Evolutionary conservation across 2,888 invertebrate species (phyloP), one percentile per base, ranked within the genome.

Genomic region (Andrena fulva): DNA sequence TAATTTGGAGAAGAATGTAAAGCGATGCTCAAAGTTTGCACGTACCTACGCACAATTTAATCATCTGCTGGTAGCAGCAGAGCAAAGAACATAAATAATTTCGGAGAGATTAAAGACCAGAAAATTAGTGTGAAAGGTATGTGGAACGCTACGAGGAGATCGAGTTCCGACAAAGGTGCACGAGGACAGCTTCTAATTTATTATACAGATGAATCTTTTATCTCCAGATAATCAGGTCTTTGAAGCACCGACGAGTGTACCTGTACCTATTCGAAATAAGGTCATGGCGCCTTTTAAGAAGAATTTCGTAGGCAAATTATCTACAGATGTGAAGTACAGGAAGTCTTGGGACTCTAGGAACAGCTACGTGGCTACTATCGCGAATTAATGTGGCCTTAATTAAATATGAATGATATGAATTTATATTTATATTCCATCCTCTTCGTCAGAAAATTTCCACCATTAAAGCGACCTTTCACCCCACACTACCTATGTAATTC

Each of bases 191-290:
- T 50, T 80, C 29, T 64, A 81, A 82, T 72, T 76, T 72, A 77
- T 72, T 27, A n/a, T 29, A 63, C 27, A 66, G 66, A 33, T 56
- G 68, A 31, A 33, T 69, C 56, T 20, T 71, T 82, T 81, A 77
- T 81, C 77, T 68, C 54, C 27, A 71, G 64, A 80, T 75, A 71
- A 82, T 71, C 77, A 52, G 27, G 50, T 35, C 79, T 78, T 80
- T 80, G 73, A 79, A 56, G 76, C 63, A 20, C 76, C 73, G 72
- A 20, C 71, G 72, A 72, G 42, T 12, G 12, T 48, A 10, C n/a
- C 42, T 42, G 29, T 29, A 29, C 29, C 29, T 16, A 50, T 48
- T 27, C 35, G 56, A 27, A 77, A 77, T 52, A 29, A 20, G 80
- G 80, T 66, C 77, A 52, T 16, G 24, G 60, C 64, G 31, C 59